Base-by-base conservation (phyloP, 2,888 invertebrate genomes). In the Stenodera caucasica region DNA sequence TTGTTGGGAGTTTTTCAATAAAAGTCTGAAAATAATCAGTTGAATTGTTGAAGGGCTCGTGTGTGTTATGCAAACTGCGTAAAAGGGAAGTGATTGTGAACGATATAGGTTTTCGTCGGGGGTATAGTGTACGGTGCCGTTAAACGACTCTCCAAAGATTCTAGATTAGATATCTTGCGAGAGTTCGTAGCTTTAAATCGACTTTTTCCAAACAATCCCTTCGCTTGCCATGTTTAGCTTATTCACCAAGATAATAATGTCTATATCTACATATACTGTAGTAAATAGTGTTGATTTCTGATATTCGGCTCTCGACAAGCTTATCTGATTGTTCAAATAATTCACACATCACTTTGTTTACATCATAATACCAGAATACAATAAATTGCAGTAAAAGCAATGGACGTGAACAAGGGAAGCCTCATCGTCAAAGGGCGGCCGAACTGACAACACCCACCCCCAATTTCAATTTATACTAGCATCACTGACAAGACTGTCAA, bases 81-180 rank as follows among this genome's bases (percentile, higher is more conserved):
- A 71, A 73, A 45, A 74, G 67, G 72, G 72, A 74, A 74, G 75
- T 71, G 74, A 75, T 76, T 72, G 71, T 69, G 69, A 66, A 65
- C 70, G 72, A 74, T 73, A 75, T 73, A 72, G 70, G 71, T 73
- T 71, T 70, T 72, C 69, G 71, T 69, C 70, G 69, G 71, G 68
- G 14, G 57, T 70, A 70, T 63, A 66, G 66, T 61, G 67, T 69
- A 33, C 1, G 9, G 30, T 30, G 30, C 70, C 70, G 72, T 74
- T 73, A 77, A 78, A 77, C 77, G 77, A 76, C 77, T 75, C 77
- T 77, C 75, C 73, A 74, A 75, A 78, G 77, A 78, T 77, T 75
- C 73, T 72, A 77, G 77, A 77, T 78, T 77, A 77, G 77, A 78
- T 78, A 77, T 77, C 77, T 75, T 71, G 45, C 45, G 8, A 73